A percentile compares a stretch with the other conserved stretches of the same genome.
Conservation (phyloP, 1,140 invertebrate species). For the Metaphire vulgaris region DNA sequence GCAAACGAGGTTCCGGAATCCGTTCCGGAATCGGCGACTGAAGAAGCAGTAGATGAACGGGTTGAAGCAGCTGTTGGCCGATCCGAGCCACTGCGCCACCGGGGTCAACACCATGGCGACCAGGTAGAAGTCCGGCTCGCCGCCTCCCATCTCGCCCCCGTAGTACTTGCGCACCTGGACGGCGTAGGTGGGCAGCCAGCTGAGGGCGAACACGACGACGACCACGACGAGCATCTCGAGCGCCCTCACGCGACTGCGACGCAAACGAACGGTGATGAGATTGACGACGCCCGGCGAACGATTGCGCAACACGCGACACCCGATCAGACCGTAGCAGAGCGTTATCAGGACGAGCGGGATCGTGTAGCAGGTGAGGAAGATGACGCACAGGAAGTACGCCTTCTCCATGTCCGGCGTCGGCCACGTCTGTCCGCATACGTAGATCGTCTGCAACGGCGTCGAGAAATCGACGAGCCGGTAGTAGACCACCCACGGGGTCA, state of each 20-base stretch:
- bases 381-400: slow-evolving; percentile 80
- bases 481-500: slow-evolving; percentile 81
- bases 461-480: slow-evolving; percentile 59
- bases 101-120: slow-evolving; percentile 9
- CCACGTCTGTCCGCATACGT: slow-evolving; percentile 35
- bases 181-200: slow-evolving; percentile 85
- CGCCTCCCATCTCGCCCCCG: slow-evolving; percentile 15
- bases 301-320: slow-evolving; percentile 46
- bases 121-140: slow-evolving; percentile 8
- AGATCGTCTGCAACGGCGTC: slow-evolving; percentile 31
- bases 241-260: slow-evolving; percentile 55
- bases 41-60: slow-evolving; percentile 30
- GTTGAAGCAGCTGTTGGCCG: slow-evolving; percentile 26
- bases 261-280: not conserved
- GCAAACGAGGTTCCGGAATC: not conserved
- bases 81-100: slow-evolving; percentile 27
- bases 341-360: slow-evolving; percentile 83
- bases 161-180: slow-evolving; percentile 38
- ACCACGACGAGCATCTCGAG: slow-evolving; percentile 94
- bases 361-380: slow-evolving; percentile 81
- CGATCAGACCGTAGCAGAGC: slow-evolving; percentile 84
- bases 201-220: slow-evolving; percentile 84
- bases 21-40: slow-evolving; percentile 3
- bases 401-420: slow-evolving; percentile 60
- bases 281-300: not conserved